Percentiles rank a stretch among this genome's conserved stretches.
These are phyloP conservation scores for Sardina pilchardus DNA, from an alignment of 2,113 vertebrate species.

Conservation along the genomic window DNA sequence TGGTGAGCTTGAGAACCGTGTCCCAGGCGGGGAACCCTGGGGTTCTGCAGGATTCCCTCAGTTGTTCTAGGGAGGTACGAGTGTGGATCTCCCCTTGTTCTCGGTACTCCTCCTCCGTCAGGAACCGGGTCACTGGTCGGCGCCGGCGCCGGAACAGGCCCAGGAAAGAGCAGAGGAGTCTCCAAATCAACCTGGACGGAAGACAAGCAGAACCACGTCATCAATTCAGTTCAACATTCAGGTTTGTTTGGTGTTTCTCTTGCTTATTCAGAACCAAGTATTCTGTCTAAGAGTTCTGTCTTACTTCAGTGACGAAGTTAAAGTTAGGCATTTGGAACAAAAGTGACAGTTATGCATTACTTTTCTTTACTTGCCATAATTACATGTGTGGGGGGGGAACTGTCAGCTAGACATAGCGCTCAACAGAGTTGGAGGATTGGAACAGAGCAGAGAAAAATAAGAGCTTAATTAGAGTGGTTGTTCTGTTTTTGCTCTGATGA, in stretches of 20 bases:
- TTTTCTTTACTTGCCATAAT: not conserved
- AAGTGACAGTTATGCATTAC: not conserved
- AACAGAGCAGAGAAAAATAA: not conserved
- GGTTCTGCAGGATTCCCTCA: conserved; percentile 71
- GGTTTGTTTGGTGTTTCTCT: not conserved
- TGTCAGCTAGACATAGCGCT: not conserved
- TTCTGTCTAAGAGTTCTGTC: too few species aligned
- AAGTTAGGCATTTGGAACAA: not conserved
- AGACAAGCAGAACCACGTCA: not conserved
- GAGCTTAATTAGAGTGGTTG: not conserved
- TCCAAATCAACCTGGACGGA: conserved; percentile 64
- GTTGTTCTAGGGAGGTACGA: conserved; percentile 68
- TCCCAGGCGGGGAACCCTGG: conserved; percentile 77
- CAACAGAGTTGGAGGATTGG: not conserved
- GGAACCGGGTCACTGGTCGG: conserved; percentile 47
- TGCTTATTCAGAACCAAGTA: not conserved
- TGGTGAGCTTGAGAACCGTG: conserved; percentile 69
- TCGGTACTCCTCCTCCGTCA: conserved; percentile 79
- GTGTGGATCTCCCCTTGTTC: conserved; percentile 76
- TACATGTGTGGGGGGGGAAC: too few species aligned
- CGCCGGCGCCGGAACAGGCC: conserved; percentile 39
- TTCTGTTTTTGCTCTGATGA: not conserved
- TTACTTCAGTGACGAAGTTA: not conserved
- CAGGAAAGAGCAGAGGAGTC: conserved; percentile 42
- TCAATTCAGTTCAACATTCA: not conserved